phyloP scores from a whole-genome alignment of 2,888 invertebrate species.

The Caradrina clavipalpis region DNA sequence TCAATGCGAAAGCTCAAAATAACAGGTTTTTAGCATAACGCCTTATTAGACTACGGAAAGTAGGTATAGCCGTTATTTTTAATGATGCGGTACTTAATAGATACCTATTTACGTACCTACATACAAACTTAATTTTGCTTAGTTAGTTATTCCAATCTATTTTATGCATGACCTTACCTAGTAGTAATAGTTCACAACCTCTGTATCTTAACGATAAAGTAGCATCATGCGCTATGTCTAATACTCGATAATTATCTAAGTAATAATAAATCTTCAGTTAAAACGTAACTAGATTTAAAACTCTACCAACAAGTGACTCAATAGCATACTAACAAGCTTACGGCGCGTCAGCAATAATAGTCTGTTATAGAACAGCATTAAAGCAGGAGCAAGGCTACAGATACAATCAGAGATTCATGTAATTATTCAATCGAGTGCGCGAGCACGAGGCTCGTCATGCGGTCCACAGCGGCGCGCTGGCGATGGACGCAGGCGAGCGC shows the following conservation, averaged over 20 bases:
- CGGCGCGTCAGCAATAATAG: slow-evolving; percentile 40
- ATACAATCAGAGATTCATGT: slow-evolving; percentile 79
- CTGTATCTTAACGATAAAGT: slow-evolving; percentile 36
- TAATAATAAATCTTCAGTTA: not conserved
- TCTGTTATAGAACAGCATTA: slow-evolving; percentile 56
- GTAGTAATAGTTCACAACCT: slow-evolving; percentile 45
- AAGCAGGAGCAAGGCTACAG: slow-evolving; percentile 80
- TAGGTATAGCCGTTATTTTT: not conserved
- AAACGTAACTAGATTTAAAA: slow-evolving; percentile 1
- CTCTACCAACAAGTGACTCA: slow-evolving; percentile 27
- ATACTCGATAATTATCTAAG: slow-evolving; percentile 9
- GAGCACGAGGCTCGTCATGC: slow-evolving; percentile 72
- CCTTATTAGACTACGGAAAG: no score
- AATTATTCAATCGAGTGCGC: slow-evolving; percentile 88
- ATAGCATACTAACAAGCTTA: slow-evolving; percentile 8
- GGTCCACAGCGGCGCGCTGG: slow-evolving; percentile 61
- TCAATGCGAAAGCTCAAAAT: no score
- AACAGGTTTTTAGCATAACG: no score
- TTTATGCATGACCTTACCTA: slow-evolving; percentile 40
- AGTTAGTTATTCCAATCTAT: slow-evolving; percentile 24
- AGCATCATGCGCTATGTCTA: slow-evolving; percentile 21
- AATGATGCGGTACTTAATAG: not conserved
- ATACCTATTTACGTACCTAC: not conserved
- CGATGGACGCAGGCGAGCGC: slow-evolving; percentile 11
- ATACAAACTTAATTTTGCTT: slow-evolving; percentile 12